Evolutionary conservation across 2,888 invertebrate genomes (phyloP), one percentile per base, ranked within the genome.

Genomic region (Hartigia nigra): DNA sequence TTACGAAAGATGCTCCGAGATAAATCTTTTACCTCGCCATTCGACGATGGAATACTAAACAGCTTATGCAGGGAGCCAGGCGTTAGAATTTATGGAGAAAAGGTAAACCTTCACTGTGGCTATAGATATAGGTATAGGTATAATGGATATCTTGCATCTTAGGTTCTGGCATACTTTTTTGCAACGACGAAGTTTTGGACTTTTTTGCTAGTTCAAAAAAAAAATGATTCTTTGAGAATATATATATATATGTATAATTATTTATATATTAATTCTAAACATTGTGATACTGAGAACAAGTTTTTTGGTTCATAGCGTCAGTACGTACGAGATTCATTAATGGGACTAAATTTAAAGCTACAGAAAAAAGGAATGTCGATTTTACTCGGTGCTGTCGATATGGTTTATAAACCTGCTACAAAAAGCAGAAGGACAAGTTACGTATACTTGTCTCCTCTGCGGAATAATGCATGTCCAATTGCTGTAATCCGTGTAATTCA

Each of bases 21-120:
- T 31, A 72, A 34, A 34, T 31, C 72, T 34, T 11, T 34, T 34
- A 72, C 31, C 72, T 34, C 84, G 83, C 81, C 85, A 87, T 86
- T 88, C 86, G 85, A 82, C 82, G 83, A 81, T 86, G 84, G 88
- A 90, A 88, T 89, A 88, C 87, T 87, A 87, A 89, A 85, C 85
- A 87, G 85, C 84, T 87, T 84, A 84, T 77, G 23, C 5, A 81
- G 77, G 76, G 81, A 80, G 82, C 80, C 75, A 55, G 23, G 74
- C 78, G 74, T 79, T 79, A 74, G 79, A 81, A 83, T 76, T 77
- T 77, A 82, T 76, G 74, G 76, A 84, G 79, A 78, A 76, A 74
- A 76, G 79, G 78, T 79, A 80, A 82, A 76, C 77, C 81, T 80
- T 77, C 77, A 77, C 79, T 55, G 55, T 55, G 23, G 23, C 55